Conservation (phyloP, 2,113 vertebrate species). For the Aix galericulata region DNA sequence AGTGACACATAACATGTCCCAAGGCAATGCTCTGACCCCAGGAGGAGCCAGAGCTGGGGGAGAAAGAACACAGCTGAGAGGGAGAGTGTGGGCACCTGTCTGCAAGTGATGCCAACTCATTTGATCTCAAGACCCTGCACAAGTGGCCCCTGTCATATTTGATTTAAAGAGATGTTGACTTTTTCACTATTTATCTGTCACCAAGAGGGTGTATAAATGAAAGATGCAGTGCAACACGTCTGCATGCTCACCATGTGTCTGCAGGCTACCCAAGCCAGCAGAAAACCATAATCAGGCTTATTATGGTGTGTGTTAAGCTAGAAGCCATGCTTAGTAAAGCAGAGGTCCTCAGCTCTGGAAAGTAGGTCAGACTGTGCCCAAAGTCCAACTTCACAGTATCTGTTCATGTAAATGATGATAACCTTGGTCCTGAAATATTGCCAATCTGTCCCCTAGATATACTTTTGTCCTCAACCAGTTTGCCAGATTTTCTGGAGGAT, state of each 20-base stretch:
- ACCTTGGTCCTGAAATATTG: not conserved
- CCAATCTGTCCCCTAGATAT: not conserved
- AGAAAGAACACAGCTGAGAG: not conserved
- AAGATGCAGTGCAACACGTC: not conserved
- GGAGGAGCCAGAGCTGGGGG: not conserved
- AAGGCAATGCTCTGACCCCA: not conserved
- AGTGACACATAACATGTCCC: not conserved
- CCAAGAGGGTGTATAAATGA: fast-evolving
- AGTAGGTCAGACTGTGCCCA: not conserved
- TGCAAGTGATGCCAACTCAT: not conserved
- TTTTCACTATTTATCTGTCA: not conserved
- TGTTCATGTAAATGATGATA: not conserved
- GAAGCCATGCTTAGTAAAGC: not conserved
- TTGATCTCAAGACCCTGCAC: not conserved
- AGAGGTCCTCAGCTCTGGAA: not conserved
- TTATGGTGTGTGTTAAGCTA: not conserved
- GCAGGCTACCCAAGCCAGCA: not conserved
- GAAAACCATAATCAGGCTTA: not conserved
- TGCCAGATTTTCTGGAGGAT: not conserved
- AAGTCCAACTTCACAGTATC: not conserved
- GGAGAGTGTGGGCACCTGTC: fast-evolving
- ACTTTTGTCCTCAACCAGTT: not conserved
- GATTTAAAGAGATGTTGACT: not conserved
- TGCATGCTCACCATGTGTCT: not conserved
- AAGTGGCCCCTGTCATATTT: not conserved